Base-by-base conservation (phyloP, 2,888 invertebrate species). In the Chelonus formosanus region DNA sequence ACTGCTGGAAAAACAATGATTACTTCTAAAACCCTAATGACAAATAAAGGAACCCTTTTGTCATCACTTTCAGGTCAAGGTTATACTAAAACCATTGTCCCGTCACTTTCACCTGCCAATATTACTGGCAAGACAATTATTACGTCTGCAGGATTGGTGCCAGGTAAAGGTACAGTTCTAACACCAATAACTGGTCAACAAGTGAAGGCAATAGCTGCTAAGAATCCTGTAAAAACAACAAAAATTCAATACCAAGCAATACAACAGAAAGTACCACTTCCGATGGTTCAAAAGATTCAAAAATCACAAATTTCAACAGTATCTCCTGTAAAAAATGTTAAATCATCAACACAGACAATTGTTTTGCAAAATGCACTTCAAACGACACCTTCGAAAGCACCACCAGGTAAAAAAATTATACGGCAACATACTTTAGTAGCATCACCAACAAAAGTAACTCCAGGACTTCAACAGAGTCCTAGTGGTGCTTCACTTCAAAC, bases 61-160 rank as follows among this genome's bases (percentile, higher is more conserved):
- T 83, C 84, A 5, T 83, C 85, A 3, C 80, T 84, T 44, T 84
- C 83, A 83, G 71, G 80, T 84, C 5, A 82, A 83, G 75, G 81
- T 80, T 5, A 74, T 84, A 36, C 54, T 67, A 66, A 67, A 67
- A 74, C 79, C 52, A 77, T 78, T 43, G 68, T 80, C 48, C 70
- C 77, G 4, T 75, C 80, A 0, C 71, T 80, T 63, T 68, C 79
- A 31, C 80, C 80, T 70, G 58, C 71, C 6, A 50, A 60, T 4
- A 55, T 78, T 5, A 47, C 75, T 56, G 74, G 74, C 0, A 80
- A 80, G 69, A 74, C 79, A 1, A 73, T 81, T 63, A 68, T 79
- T 59, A 71, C 70, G 45, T 63, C 76, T 53, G 75, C 79, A 70
- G 74, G 78, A 62, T 68, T 78, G 64, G 75, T 75, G 0, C 73